Evolutionary conservation across 2,797 vertebrate species (phyloP).

Genomic region (Taeniopygia guttata): DNA sequence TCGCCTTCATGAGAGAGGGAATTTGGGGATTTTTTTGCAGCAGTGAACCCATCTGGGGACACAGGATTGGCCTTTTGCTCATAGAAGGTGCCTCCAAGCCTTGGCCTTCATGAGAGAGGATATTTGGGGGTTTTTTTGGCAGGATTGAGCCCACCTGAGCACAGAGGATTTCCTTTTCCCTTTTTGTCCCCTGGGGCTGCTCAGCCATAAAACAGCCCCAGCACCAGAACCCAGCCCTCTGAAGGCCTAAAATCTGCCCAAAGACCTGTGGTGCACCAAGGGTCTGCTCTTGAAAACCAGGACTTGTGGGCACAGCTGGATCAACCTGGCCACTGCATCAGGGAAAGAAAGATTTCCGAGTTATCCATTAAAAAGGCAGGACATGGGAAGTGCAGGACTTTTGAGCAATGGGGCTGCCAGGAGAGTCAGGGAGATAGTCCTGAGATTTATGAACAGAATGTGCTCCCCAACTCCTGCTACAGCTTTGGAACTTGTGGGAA

Average conservation of each 20-base stretch:
- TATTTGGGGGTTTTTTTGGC: not conserved
- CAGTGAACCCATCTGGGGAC: not conserved
- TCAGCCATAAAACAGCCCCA: not conserved
- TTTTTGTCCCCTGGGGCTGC: not conserved
- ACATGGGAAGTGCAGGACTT: not conserved
- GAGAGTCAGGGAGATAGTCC: slow-evolving; percentile 20
- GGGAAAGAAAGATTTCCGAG: not conserved
- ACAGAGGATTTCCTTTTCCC: not conserved
- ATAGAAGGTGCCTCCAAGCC: not conserved
- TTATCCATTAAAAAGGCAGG: not conserved
- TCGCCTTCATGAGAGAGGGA: not conserved
- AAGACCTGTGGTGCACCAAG: not conserved
- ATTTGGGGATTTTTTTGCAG: not conserved
- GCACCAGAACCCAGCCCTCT: rapidly evolving
- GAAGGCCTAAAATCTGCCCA: not conserved
- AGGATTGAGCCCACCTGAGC: not conserved
- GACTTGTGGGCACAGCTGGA: not conserved
- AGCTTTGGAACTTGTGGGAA: slow-evolving; percentile 52
- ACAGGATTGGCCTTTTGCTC: not conserved
- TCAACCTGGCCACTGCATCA: not conserved
- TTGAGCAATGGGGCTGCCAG: slow-evolving; percentile 56
- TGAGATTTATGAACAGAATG: slow-evolving; percentile 59
- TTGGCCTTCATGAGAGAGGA: not conserved
- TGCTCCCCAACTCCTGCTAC: slow-evolving; percentile 31
- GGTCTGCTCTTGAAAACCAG: not conserved